phyloP scores from a whole-genome alignment of 1,140 invertebrate genomes.

The Parapsyche elsis region DNA sequence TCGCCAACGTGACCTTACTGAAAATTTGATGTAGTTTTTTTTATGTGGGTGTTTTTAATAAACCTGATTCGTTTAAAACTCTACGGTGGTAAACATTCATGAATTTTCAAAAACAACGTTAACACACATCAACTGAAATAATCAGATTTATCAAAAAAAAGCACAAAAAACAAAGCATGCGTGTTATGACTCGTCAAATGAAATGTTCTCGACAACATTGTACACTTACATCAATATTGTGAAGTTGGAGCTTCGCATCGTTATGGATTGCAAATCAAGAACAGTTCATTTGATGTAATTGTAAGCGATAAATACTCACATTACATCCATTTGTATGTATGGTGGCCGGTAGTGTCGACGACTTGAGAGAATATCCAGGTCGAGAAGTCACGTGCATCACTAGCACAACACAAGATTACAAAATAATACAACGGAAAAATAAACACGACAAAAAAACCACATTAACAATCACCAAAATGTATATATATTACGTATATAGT shows the following conservation, averaged over 20 bases:
- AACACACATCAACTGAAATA: too few relatives aligned
- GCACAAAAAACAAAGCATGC: neutral
- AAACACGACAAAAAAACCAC: slow-evolving; percentile 45
- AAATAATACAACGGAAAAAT: slow-evolving; percentile 50
- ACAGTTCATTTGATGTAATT: slow-evolving; percentile 11
- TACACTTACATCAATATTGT: neutral
- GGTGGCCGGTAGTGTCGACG: slow-evolving; percentile 76
- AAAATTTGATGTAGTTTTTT: too few relatives aligned
- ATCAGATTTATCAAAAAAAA: too few relatives aligned
- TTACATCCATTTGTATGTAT: slow-evolving; percentile 59
- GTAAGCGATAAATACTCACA: slow-evolving; percentile 56
- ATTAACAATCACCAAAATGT: slow-evolving; percentile 24
- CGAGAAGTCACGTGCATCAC: slow-evolving; percentile 70
- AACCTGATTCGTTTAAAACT: too few relatives aligned
- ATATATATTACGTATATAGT: neutral
- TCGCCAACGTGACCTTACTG: too few relatives aligned
- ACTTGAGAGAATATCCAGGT: slow-evolving; percentile 81
- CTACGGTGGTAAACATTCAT: too few relatives aligned
- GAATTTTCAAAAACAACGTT: too few relatives aligned
- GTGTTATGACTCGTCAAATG: slow-evolving; percentile 16
- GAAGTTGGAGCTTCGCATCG: too few relatives aligned
- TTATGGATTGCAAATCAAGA: too few relatives aligned
- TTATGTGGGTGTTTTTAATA: too few relatives aligned
- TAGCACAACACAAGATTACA: slow-evolving; percentile 59
- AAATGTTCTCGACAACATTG: neutral